Evolutionary conservation across 2,888 invertebrate species (phyloP), one percentile per base, ranked within the genome.

Genomic region (Polyommatus icarus): DNA sequence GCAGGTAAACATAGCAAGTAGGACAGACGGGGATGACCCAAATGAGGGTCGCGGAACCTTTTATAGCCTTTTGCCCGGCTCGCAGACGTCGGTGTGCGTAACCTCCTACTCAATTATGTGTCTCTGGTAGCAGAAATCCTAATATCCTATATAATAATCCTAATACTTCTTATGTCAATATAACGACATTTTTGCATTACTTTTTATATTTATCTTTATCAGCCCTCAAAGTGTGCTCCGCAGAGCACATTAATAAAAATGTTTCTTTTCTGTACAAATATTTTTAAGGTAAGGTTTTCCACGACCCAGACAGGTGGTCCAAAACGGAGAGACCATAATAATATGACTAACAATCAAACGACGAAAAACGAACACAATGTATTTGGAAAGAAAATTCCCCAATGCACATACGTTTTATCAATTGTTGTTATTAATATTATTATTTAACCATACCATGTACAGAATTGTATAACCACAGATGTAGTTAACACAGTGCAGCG

Each of bases 41-140:
- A 61, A 61, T 61, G 67, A 67, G 67, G 67, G 67, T 32, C 67
- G 67, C 29, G 20, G 67, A 67, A 67, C 29, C 67, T 29, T 67
- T 67, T 67, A 67, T 67, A 67, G 67, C 29, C 32, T 67, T 67
- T 67, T 67, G 18, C 18, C 67, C 29, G 67, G 67, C 67, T 67
- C 67, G 67, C 67, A 29, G 67, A 29, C 67, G 29, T 29, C 29
- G 18, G 29, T 29, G 15, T 29, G 29, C 59, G 59, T 59, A 59
- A 24, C 67, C 61, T 61, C 61, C 67, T 6, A 67, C 67, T 67
- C 67, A 67, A 67, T 67, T 67, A 67, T 67, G 3, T 24, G 29
- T 15, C 15, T 24, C 32, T 29, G 67, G 15, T 24, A 12, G 10
- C 6, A 54, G 5, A 54, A 54, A 7, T 61, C 10, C 24, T 29